phyloP scores from a whole-genome alignment of 92 coral and sea anemone genomes.

The Pocillopora grandis region DNA sequence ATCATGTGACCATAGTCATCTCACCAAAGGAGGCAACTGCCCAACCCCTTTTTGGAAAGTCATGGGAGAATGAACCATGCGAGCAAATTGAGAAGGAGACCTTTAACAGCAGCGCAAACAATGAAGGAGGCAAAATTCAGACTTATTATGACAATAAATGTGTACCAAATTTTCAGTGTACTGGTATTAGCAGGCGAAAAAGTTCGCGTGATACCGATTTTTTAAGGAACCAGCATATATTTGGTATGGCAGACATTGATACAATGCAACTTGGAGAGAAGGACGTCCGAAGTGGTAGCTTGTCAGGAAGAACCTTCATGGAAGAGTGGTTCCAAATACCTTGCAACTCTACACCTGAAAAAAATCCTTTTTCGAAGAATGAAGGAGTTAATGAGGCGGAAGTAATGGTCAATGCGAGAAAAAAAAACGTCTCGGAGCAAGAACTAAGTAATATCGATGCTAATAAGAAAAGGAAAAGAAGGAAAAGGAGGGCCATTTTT shows the following conservation, averaged over 20 bases:
- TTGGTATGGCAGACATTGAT: not conserved
- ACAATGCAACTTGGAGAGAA: not conserved
- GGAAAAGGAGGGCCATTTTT: conserved; percentile 10
- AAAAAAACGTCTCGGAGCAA: not conserved
- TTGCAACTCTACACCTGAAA: not conserved
- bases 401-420: not conserved
- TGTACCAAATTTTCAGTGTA: not conserved
- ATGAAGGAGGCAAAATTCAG: not conserved
- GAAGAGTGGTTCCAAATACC: not conserved
- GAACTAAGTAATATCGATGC: not conserved
- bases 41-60: not conserved
- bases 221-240: not conserved
- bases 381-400: not conserved
- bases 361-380: not conserved
- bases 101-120: not conserved
- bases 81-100: not conserved
- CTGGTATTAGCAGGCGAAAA: not conserved
- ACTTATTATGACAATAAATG: not conserved
- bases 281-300: not conserved
- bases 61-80: not conserved
- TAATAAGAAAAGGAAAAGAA: not conserved
- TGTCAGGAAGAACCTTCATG: not conserved
- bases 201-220: not conserved
- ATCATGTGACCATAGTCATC: not conserved
- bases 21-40: not conserved